These are phyloP conservation scores for Drosophila anomalata DNA, from an alignment of 2,888 invertebrate species.

Conservation along the genomic window DNA sequence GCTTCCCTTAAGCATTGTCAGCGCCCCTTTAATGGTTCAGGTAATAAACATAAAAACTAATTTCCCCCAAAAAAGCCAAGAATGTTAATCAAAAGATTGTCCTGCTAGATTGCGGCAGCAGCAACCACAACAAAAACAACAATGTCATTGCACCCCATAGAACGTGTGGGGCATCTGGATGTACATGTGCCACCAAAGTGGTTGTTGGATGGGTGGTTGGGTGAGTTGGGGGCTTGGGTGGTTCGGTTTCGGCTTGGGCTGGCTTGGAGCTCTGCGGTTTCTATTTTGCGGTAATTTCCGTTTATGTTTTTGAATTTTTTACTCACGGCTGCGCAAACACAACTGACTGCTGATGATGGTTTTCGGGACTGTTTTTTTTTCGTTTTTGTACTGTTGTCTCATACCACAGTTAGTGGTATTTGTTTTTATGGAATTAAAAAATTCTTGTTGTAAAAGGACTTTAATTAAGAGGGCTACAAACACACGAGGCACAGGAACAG, in stretches of 20 bases:
- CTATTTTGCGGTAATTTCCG: slow-evolving; percentile 80
- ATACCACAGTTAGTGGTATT: slow-evolving; percentile 49
- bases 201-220: slow-evolving; percentile 18
- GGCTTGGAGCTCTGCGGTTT: slow-evolving; percentile 66
- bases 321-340: slow-evolving; percentile 79
- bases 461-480: slow-evolving; percentile 51
- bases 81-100: slow-evolving; percentile 80
- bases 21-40: slow-evolving; percentile 69
- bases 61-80: slow-evolving; percentile 71
- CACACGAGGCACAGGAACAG: background rate
- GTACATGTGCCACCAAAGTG: slow-evolving; percentile 30
- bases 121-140: slow-evolving; percentile 56
- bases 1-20: slow-evolving; percentile 37
- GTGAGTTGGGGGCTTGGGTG: slow-evolving; percentile 17
- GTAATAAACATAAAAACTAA: slow-evolving; percentile 79
- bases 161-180: slow-evolving; percentile 7
- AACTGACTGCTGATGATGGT: slow-evolving; percentile 58
- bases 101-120: slow-evolving; percentile 70
- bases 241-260: slow-evolving; percentile 24
- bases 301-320: slow-evolving; percentile 80
- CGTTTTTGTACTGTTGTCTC: slow-evolving; percentile 28
- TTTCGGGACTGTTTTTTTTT: background rate
- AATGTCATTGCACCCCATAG: slow-evolving; percentile 33
- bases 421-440: slow-evolving; percentile 64
- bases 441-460: slow-evolving; percentile 54